A percentile compares a stretch with the other conserved stretches of the same genome.
Conservation (phyloP, 30 jellyfish, hydroid and myxozoan species). For the Chrysaora quinquecirrha region DNA sequence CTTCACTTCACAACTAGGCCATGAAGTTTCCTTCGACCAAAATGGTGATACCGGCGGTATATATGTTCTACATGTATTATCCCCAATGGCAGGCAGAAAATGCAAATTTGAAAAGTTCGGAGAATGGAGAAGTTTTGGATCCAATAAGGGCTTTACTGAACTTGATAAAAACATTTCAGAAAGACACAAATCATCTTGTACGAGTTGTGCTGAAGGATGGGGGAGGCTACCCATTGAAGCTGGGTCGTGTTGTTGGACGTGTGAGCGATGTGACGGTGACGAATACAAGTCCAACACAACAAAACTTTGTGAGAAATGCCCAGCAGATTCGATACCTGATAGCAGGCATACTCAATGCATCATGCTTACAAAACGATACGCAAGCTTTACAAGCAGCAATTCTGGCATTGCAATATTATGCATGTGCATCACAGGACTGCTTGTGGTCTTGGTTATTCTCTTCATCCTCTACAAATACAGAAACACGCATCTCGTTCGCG, state of each 20-base stretch:
- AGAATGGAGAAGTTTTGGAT: conserved; percentile 27
- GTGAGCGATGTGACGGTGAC: conserved; percentile 68
- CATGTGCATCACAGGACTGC: conserved; percentile 41
- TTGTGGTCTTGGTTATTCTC: conserved; percentile 15
- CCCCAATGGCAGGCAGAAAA: background rate
- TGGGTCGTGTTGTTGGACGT: conserved; percentile 65
- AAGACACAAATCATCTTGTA: conserved; percentile 20
- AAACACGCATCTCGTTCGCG: conserved; percentile 77
- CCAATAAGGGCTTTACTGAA: background rate
- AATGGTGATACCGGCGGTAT: conserved; percentile 65
- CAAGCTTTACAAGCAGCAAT: conserved; percentile 11
- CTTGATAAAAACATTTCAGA: background rate
- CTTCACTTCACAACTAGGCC: conserved; percentile 74
- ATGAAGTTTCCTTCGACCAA: conserved; percentile 47
- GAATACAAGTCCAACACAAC: conserved; percentile 51
- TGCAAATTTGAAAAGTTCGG: conserved; percentile 6
- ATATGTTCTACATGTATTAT: conserved; percentile 29
- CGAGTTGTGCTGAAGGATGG: conserved; percentile 41
- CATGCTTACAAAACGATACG: background rate
- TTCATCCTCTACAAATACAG: conserved; percentile 42
- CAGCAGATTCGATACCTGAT: conserved; percentile 31
- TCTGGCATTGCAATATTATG: conserved; percentile 32
- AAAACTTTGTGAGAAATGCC: conserved; percentile 59
- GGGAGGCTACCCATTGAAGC: conserved; percentile 13
- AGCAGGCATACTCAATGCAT: conserved; percentile 32